Base-by-base conservation (phyloP, 2,888 invertebrate genomes). In the Ernsta delagoae region DNA sequence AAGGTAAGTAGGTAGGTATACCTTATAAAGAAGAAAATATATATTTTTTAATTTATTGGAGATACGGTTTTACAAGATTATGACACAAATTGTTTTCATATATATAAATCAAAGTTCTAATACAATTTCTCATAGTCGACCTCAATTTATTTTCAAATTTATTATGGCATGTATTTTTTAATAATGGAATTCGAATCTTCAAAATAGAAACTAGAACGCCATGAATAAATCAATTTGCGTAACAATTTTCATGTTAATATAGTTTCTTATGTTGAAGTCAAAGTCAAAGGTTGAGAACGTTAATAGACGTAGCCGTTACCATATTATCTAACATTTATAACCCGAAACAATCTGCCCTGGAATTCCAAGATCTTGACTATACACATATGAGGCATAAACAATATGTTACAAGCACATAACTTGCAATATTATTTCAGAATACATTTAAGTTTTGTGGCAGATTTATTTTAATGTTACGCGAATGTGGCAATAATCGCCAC, bases 391-490 rank as follows among this genome's bases (percentile, higher is more conserved):
- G 53, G 43, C 71, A 63, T 65, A 63, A 43, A 43, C 9, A 43
- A 77, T n/a, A 73, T 73, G 59, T 61, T 57, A 67, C 34, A 70
- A 50, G 39, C 48, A 66, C 64, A 71, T 78, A 75, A 74, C 76
- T 74, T 71, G 70, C 73, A 71, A 72, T 72, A 77, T 80, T 76
- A 74, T 77, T 79, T 75, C 72, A 73, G 73, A 73, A 71, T 57
- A 71, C 64, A 73, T 66, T 69, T 69, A 70, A 73, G 61, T n/a
- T n/a, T n/a, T n/a, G n/a, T n/a, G 70, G 70, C 70, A 68, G 70
- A 56, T 72, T 64, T 70, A 57, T 75, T 71, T 72, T 62, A 65
- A 59, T 48, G 73, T 83, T 81, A 80, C 77, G 78, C 78, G 74
- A 79, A 70, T 63, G 50, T 71, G 69, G 67, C 70, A 71, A 71